Conservation (phyloP, 2,888 invertebrate species). For the Thymelicus acteon region DNA sequence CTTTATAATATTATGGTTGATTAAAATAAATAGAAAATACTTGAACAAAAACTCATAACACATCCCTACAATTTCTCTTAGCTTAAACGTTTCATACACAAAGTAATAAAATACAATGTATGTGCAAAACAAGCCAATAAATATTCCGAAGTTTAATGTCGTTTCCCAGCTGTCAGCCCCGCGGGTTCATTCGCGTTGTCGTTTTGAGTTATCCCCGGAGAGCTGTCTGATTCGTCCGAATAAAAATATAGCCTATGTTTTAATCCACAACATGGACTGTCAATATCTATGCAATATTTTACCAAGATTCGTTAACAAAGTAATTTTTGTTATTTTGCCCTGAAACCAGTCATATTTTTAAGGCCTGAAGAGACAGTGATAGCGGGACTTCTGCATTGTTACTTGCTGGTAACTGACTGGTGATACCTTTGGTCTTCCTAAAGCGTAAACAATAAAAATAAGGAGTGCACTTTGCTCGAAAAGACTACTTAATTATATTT, state of each 20-base stretch:
- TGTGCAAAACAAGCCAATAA: conserved; percentile 11
- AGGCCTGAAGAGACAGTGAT: background rate
- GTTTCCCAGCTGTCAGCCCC: conserved; percentile 19
- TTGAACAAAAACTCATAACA: background rate
- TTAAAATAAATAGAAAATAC: background rate
- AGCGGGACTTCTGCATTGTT: too few species aligned
- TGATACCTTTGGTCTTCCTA: too few species aligned
- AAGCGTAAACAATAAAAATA: too few species aligned
- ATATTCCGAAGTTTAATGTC: conserved; percentile 22
- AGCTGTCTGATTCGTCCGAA: conserved; percentile 14
- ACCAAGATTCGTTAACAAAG: conserved; percentile 26
- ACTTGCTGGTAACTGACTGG: too few species aligned
- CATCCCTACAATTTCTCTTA: background rate
- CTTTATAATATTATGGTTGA: too few species aligned
- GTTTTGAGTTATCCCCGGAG: conserved; percentile 16
- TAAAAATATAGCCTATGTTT: conserved; percentile 23
- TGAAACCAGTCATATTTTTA: background rate
- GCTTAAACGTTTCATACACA: background rate
- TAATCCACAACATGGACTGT: conserved; percentile 19
- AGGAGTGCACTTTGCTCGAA: too few species aligned
- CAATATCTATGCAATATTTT: conserved; percentile 32
- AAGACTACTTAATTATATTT: too few species aligned
- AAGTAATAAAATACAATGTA: background rate
- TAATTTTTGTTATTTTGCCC: background rate
- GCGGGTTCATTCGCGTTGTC: conserved; percentile 23